Conservation (phyloP, 2,797 vertebrate species). For the Danio tinwini region DNA sequence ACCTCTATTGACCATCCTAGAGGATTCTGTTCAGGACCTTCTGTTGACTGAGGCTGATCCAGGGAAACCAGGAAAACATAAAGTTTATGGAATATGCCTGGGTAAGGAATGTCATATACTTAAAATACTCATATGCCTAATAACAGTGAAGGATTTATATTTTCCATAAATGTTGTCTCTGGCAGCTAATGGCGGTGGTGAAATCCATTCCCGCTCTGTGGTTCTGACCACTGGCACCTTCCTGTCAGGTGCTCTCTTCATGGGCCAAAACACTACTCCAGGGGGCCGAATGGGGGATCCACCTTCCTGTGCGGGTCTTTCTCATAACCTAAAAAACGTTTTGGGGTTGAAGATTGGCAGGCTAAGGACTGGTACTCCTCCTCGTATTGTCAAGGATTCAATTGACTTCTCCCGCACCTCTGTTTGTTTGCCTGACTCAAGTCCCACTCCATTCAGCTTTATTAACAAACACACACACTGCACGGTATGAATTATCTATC, state of each 20-base stretch:
- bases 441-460: conserved; percentile 91
- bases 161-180: background rate
- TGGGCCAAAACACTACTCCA: conserved; percentile 83
- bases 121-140: too few relatives aligned
- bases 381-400: conserved; percentile 87
- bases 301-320: conserved; percentile 85
- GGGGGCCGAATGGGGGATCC: conserved; percentile 92
- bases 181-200: conserved; percentile 76
- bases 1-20: conserved; percentile 84
- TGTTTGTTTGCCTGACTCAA: conserved; percentile 79
- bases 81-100: conserved; percentile 83
- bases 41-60: conserved; percentile 80
- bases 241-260: conserved; percentile 85
- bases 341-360: conserved; percentile 87
- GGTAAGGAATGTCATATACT: conserved; percentile 70
- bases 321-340: conserved; percentile 82
- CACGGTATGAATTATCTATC: conserved; percentile 63
- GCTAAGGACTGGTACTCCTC: conserved; percentile 93
- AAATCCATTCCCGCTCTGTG: conserved; percentile 79
- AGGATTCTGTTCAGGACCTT: conserved; percentile 92
- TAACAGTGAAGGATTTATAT: background rate
- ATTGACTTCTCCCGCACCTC: conserved; percentile 81
- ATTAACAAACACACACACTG: conserved; percentile 76
- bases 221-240: conserved; percentile 94
- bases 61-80: conserved; percentile 77